phyloP scores from a whole-genome alignment of 2,888 invertebrate species.

The Isoperla grammatica region DNA sequence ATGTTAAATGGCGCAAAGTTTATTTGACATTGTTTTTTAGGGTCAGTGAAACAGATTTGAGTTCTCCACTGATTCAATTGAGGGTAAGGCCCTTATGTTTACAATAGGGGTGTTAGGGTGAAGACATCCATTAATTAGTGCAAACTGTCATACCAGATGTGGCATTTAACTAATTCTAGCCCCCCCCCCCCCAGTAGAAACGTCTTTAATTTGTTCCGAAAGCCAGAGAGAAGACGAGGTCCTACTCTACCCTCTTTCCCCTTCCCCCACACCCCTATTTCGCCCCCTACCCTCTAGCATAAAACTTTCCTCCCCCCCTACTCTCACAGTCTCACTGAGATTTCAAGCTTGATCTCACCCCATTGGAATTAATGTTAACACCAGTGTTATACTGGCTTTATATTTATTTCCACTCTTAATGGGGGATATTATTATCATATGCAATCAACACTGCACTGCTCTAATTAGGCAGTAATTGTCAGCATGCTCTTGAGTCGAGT shows the following conservation, averaged over 20 bases:
- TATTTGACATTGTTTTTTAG: too few species aligned
- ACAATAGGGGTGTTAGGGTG: constrained; percentile 3
- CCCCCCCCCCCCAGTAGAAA: neutral
- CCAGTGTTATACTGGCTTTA: too few species aligned
- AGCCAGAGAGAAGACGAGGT: neutral
- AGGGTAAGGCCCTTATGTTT: neutral
- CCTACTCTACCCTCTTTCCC: neutral
- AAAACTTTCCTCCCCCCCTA: neutral
- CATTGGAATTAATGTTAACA: too few species aligned
- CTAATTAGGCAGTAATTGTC: too few species aligned
- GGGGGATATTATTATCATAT: too few species aligned
- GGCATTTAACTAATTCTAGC: constrained; percentile 15
- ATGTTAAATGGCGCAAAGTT: too few species aligned
- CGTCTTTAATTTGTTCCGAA: neutral
- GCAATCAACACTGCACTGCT: too few species aligned
- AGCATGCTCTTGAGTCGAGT: too few species aligned
- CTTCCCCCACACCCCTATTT: neutral
- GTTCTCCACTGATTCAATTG: too few species aligned
- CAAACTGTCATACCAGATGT: constrained; percentile 13
- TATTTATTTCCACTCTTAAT: too few species aligned
- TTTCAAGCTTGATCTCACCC: neutral
- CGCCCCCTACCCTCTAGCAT: neutral
- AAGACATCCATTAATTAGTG: constrained; percentile 15
- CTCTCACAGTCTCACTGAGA: neutral
- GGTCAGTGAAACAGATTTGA: too few species aligned